A percentile compares a stretch with the other conserved stretches of the same genome.
Evolutionary conservation across 2,888 invertebrate species (phyloP).

Genomic region (Bimastos eiseni): DNA sequence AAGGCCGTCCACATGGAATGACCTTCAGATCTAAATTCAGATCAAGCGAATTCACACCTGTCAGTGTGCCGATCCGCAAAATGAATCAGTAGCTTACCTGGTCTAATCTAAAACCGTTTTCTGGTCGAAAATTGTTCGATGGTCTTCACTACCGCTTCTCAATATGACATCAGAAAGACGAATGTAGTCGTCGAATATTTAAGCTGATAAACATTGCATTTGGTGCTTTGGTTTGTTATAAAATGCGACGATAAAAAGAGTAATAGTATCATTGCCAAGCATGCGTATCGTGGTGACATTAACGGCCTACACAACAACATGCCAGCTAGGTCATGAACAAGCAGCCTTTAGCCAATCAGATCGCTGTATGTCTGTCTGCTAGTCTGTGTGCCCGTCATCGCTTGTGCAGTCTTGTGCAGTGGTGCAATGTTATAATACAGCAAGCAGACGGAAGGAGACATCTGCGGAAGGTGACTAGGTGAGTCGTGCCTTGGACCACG

Average conservation of each 20-base stretch:
- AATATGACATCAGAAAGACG: background rate
- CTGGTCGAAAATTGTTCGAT: background rate
- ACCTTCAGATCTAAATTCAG: background rate
- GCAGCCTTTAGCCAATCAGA: background rate
- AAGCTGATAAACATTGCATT: background rate
- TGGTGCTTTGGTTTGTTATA: background rate
- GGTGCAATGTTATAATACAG: background rate
- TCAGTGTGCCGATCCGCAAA: background rate
- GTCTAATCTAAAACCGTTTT: background rate
- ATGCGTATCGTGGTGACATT: background rate
- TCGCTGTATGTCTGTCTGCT: background rate
- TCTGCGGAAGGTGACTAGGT: background rate
- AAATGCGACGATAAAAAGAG: background rate
- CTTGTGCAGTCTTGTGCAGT: background rate
- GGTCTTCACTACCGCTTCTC: background rate
- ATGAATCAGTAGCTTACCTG: background rate
- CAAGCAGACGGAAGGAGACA: background rate
- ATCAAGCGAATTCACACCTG: background rate
- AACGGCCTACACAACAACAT: background rate
- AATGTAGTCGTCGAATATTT: background rate
- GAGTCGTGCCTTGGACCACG: constrained; percentile 6
- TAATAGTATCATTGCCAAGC: background rate
- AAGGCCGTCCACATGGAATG: too few relatives aligned
- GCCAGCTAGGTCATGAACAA: constrained; percentile 3
- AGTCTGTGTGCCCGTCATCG: background rate